Base-by-base conservation (phyloP, 2,888 invertebrate genomes). In the Anticlea derivata region DNA sequence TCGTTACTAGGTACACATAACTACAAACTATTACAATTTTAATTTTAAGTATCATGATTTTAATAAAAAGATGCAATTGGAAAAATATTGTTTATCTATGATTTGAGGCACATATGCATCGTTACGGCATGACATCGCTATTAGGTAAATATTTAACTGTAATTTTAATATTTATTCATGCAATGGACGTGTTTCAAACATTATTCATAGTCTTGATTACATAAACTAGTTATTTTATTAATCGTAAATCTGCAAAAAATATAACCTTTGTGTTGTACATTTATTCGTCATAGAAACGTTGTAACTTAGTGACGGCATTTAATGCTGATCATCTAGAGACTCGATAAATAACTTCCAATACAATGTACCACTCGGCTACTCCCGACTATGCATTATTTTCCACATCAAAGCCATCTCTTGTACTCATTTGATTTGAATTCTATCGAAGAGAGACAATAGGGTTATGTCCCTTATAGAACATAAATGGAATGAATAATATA, bases 221-320 rank as follows among this genome's bases (percentile, higher is more conserved):
- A 73, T 77, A 79, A 75, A 75, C 68, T 75, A 70, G 57, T 64
- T 79, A 74, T 66, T 70, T 51, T 50, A 59, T 58, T 73, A 71
- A 73, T 77, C 80, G 72, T 87, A 87, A 78, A 87, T 81, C 80
- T 85, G 87, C 84, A 83, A 87, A 88, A 88, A 88, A 88, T 87
- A 87, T 83, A 81, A 78, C 75, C 73, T 80, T 77, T 78, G 72
- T 79, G 75, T 83, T 81, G 75, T 82, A 81, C 75, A 77, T 75
- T 65, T 64, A 68, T 69, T 53, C 73, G 62, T 74, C 73, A 66
- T 70, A 68, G 72, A 72, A 74, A 77, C 72, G 63, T 77, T 73
- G 65, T 77, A 73, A 75, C 73, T 74, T 74, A 73, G 74, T 72
- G 78, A 79, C 73, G 74, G 85, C 81, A 83, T 84, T 77, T 71